Conservation (phyloP, 1,140 invertebrate species). For the Drosophila rufa region DNA sequence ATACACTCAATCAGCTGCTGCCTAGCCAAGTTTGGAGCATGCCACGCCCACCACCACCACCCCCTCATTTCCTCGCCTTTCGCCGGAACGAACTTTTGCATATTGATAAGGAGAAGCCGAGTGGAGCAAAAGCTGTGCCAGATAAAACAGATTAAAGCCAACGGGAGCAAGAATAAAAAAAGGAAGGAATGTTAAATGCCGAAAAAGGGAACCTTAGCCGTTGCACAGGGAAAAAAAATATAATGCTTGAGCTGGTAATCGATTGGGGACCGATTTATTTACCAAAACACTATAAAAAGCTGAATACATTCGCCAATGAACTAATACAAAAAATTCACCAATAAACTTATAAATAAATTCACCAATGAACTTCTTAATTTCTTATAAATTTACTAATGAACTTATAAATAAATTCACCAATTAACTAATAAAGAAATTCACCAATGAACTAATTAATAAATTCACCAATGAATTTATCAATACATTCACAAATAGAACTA, state of each 20-base stretch:
- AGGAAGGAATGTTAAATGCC: constrained; percentile 25
- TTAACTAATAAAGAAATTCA: too few species aligned
- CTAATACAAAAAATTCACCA: not conserved
- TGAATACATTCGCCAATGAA: too few species aligned
- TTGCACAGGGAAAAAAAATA: not conserved
- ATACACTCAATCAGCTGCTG: constrained; percentile 61
- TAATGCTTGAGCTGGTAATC: too few species aligned
- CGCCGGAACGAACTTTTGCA: constrained; percentile 62
- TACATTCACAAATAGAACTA: not conserved
- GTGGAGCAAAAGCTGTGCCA: constrained; percentile 36
- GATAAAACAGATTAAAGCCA: constrained; percentile 73
- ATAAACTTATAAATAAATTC: not conserved
- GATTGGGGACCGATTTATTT: not conserved
- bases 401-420: too few species aligned
- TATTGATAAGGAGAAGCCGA: constrained; percentile 68
- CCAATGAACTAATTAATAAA: too few species aligned
- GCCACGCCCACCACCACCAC: constrained; percentile 22
- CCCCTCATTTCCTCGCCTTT: constrained; percentile 7
- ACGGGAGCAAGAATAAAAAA: not conserved
- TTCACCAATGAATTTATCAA: not conserved
- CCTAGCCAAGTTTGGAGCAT: constrained; percentile 52
- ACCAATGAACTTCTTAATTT: too few species aligned
- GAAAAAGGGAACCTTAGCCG: not conserved
- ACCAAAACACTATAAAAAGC: too few species aligned
- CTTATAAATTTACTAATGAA: too few species aligned